A percentile compares a stretch with the other conserved stretches of the same genome.
These are phyloP conservation scores for Psix sp. DNA, from an alignment of 1,140 invertebrate species.

Conservation along the genomic window DNA sequence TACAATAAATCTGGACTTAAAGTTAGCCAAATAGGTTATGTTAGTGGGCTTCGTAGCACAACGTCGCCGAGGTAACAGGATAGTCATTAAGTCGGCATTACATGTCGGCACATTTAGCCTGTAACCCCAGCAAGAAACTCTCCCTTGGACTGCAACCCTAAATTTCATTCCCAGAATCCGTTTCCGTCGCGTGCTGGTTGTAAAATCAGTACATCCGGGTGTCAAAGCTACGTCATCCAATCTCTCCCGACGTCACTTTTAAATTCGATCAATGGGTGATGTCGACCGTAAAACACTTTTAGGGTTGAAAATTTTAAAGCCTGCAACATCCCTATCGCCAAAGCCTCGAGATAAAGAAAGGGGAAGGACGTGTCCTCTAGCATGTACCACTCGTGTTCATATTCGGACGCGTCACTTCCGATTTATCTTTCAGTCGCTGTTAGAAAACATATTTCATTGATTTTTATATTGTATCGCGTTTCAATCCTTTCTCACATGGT, in stretches of 20 bases:
- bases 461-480: slow-evolving; percentile 45
- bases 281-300: slow-evolving; percentile 77
- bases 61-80: slow-evolving; percentile 42
- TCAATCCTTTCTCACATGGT: slow-evolving; percentile 50
- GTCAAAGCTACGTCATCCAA: slow-evolving; percentile 75
- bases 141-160: slow-evolving; percentile 66
- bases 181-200: slow-evolving; percentile 76
- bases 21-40: slow-evolving; percentile 46
- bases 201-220: slow-evolving; percentile 77
- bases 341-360: slow-evolving; percentile 41
- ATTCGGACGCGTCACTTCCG: slow-evolving; percentile 52
- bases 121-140: slow-evolving; percentile 47
- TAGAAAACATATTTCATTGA: slow-evolving; percentile 54
- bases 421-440: slow-evolving; percentile 44
- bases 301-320: slow-evolving; percentile 76
- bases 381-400: slow-evolving; percentile 46
- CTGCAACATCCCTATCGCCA: slow-evolving; percentile 45
- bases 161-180: slow-evolving; percentile 75
- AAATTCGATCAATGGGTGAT: slow-evolving; percentile 77
- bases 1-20: slow-evolving; percentile 28
- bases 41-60: slow-evolving; percentile 46
- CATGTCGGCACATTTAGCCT: slow-evolving; percentile 35
- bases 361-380: slow-evolving; percentile 26
- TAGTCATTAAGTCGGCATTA: slow-evolving; percentile 54
- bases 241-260: slow-evolving; percentile 70